Evolutionary conservation across 1,140 invertebrate species (phyloP).

Genomic region (Antheraea pernyi): DNA sequence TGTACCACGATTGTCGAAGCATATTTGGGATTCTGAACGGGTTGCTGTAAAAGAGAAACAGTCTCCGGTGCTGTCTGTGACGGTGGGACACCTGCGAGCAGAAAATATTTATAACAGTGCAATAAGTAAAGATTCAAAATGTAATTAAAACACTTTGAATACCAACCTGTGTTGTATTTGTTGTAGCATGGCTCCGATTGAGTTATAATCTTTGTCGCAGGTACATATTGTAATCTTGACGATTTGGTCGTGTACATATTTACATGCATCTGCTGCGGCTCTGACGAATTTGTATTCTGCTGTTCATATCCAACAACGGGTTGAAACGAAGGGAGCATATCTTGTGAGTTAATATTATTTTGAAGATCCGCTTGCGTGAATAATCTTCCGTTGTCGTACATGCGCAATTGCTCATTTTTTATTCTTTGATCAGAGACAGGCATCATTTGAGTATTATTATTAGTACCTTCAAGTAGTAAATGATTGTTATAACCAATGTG

Average conservation of each 20-base stretch:
- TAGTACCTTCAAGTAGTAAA: constrained; percentile 50
- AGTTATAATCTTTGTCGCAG: constrained; percentile 48
- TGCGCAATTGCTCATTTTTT: constrained; percentile 60
- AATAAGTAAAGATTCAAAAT: background rate
- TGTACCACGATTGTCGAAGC: constrained; percentile 55
- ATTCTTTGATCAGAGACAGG: constrained; percentile 49
- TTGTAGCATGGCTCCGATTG: constrained; percentile 47
- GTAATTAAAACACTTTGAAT: background rate
- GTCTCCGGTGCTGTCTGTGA: constrained; percentile 69
- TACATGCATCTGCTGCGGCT: constrained; percentile 45
- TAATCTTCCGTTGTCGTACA: constrained; percentile 55
- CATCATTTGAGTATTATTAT: constrained; percentile 67
- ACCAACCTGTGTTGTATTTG: constrained; percentile 60
- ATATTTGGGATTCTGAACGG: constrained; percentile 61
- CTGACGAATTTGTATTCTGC: constrained; percentile 32
- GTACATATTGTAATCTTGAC: constrained; percentile 47
- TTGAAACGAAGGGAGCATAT: constrained; percentile 44
- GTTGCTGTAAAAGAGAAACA: constrained; percentile 65
- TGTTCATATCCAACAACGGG: constrained; percentile 41
- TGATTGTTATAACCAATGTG: background rate
- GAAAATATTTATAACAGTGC: background rate
- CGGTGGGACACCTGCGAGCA: constrained; percentile 42
- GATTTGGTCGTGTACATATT: constrained; percentile 44
- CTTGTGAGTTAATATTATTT: constrained; percentile 45
- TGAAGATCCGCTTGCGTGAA: constrained; percentile 48